Evolutionary conservation across 2,113 vertebrate genomes (phyloP).

Genomic region (Thinocorus orbignyianus): DNA sequence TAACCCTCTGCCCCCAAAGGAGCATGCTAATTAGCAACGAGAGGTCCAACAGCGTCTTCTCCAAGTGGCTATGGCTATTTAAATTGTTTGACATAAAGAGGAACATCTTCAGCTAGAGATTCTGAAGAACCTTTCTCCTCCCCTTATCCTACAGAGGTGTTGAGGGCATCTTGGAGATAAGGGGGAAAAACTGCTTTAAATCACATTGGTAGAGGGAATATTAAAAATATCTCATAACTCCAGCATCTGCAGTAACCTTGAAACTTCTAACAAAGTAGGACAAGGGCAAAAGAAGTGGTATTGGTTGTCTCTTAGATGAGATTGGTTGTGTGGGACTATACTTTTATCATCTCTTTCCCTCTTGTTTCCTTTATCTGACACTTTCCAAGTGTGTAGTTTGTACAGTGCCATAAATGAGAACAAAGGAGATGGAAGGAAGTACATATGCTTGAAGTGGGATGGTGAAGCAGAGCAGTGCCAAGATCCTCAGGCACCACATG

Average conservation of each 20-base stretch:
- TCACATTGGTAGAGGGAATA: not conserved
- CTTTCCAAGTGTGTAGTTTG: not conserved
- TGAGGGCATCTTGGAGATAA: not conserved
- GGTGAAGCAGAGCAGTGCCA: not conserved
- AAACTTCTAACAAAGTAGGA: not conserved
- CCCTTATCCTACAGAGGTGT: fast-evolving
- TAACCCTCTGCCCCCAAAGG: not conserved
- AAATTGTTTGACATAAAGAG: not conserved
- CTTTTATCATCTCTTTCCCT: not conserved
- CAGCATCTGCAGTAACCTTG: not conserved
- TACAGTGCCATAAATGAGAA: not conserved
- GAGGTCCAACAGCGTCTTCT: not conserved
- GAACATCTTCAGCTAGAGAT: not conserved
- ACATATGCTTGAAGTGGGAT: not conserved
- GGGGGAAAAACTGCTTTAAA: not conserved
- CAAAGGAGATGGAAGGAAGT: not conserved
- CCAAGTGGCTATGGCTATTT: not conserved
- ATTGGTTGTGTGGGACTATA: not conserved
- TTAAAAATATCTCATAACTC: not conserved
- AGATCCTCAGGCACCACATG: not conserved
- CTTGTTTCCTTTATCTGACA: not conserved
- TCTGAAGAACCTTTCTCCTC: not conserved
- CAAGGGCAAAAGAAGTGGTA: not conserved
- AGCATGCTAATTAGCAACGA: not conserved
- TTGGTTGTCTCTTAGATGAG: not conserved